Percentiles rank a stretch among this genome's conserved stretches.
Evolutionary conservation across 2,797 vertebrate species (phyloP).

Genomic region (Sylvia borin): DNA sequence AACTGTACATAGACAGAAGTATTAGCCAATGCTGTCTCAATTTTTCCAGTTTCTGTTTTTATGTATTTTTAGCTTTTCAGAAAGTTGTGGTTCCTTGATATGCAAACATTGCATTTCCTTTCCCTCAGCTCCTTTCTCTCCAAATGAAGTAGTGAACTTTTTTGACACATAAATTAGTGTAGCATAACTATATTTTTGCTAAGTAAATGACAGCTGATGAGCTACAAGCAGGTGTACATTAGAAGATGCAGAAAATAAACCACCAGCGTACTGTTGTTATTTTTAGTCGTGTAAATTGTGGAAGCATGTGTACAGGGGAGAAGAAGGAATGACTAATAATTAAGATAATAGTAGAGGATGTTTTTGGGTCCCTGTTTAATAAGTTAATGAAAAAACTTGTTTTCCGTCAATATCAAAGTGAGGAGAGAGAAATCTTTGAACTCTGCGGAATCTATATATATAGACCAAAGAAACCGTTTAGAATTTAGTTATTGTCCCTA

Average conservation of each 20-base stretch:
- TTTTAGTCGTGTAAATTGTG: not conserved
- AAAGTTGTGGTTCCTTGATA: not conserved
- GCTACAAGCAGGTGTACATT: not conserved
- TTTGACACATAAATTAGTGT: not conserved
- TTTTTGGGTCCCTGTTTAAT: not conserved
- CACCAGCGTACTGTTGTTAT: not conserved
- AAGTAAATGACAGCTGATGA: not conserved
- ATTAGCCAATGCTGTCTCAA: not conserved
- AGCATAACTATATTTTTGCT: conserved; percentile 4
- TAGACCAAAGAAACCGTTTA: not conserved
- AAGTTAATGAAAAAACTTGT: not conserved
- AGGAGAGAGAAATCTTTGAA: not conserved
- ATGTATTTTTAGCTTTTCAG: not conserved
- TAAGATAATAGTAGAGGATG: not conserved
- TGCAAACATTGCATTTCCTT: not conserved
- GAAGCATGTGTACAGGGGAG: not conserved
- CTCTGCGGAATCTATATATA: not conserved
- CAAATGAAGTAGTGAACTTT: not conserved
- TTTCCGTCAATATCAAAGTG: not conserved
- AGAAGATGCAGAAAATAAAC: conserved; percentile 18
- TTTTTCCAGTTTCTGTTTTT: not conserved
- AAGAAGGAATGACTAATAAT: not conserved
- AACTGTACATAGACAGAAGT: accelerated
- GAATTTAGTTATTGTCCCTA: not conserved
- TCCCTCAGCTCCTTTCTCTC: not conserved